Evolutionary conservation across 2,797 vertebrate genomes (phyloP), one percentile per base, ranked within the genome.

Genomic region (Adelosebastes latens): DNA sequence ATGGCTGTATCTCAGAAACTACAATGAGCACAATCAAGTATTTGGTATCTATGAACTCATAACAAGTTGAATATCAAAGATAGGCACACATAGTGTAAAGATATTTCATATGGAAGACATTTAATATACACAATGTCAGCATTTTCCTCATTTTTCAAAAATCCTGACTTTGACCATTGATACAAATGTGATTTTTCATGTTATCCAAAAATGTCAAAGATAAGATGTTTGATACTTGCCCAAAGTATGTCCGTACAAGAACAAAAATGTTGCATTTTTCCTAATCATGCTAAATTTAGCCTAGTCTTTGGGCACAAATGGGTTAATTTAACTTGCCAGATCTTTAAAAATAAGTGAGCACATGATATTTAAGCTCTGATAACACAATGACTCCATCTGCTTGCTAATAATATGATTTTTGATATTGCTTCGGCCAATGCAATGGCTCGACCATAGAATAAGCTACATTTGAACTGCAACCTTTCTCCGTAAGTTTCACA

Each of bases 371-470:
- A 53, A 71, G n/a, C 46, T 65, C 18, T 56, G 61, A 77, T 52
- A 64, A 59, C 55, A 42, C 69, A 83, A 65, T 52, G 59, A 46
- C 55, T 81, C 84, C 36, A 61, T 68, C 42, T 77, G 52, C 62
- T 72, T 74, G 42, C 59, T 58, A 46, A 80, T 64, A 73, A 65
- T 69, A 36, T 65, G 8, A 77, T 59, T 6, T 60, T 72, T 68
- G 73, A 76, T 77, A 82, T 79, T 42, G 39, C 52, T 5, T 52
- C 1, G 2, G 69, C 58, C 53, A 49, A 71, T n/a, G 6, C 29
- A 36, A 6, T 18, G 42, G 6, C 6, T 72, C 46, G 10, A 75
- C 86, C 85, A 77, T 77, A 87, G 85, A 87, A 89, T 74, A 67
- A 78, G 52, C 2, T 59, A 46, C 42, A 46, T 46, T 46, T 46